These are phyloP conservation scores for Tursiops truncatus DNA, from an alignment of 2,113 vertebrate genomes.

Conservation along the genomic window DNA sequence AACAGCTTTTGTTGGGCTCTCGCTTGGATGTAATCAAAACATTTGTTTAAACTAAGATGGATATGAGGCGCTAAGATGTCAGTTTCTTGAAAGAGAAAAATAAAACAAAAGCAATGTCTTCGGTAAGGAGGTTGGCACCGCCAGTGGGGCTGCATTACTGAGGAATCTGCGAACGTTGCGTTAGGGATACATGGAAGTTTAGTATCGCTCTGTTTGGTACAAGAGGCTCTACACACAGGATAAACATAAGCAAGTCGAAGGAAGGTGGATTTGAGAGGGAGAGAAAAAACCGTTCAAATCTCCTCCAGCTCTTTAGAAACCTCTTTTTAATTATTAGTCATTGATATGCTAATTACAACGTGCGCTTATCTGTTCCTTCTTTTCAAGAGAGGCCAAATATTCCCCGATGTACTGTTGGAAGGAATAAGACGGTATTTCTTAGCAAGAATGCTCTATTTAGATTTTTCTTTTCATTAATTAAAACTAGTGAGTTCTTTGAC, in stretches of 20 bases:
- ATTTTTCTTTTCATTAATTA: not conserved
- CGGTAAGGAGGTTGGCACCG: not conserved
- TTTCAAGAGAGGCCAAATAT: not conserved
- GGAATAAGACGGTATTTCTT: not conserved
- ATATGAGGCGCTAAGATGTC: constrained; percentile 73
- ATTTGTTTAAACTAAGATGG: constrained; percentile 79
- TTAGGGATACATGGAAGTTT: rapidly evolving
- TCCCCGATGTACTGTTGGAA: not conserved
- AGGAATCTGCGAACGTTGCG: not conserved
- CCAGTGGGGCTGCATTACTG: not conserved
- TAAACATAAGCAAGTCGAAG: not conserved
- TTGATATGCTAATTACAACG: constrained; percentile 40
- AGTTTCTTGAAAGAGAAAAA: constrained; percentile 76
- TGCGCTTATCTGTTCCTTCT: not conserved
- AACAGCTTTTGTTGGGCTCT: constrained; percentile 79
- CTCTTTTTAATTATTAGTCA: constrained; percentile 37
- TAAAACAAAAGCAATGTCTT: constrained; percentile 66
- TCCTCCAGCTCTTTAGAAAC: not conserved
- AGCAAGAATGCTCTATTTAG: not conserved
- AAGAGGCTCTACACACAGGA: not conserved
- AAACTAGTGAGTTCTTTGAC: not conserved
- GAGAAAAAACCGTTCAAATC: not conserved
- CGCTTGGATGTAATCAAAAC: constrained; percentile 78
- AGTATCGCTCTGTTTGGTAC: not conserved
- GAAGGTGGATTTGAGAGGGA: not conserved